These are phyloP conservation scores for Carcina quercana DNA, from an alignment of 2,888 invertebrate genomes.

Conservation along the genomic window DNA sequence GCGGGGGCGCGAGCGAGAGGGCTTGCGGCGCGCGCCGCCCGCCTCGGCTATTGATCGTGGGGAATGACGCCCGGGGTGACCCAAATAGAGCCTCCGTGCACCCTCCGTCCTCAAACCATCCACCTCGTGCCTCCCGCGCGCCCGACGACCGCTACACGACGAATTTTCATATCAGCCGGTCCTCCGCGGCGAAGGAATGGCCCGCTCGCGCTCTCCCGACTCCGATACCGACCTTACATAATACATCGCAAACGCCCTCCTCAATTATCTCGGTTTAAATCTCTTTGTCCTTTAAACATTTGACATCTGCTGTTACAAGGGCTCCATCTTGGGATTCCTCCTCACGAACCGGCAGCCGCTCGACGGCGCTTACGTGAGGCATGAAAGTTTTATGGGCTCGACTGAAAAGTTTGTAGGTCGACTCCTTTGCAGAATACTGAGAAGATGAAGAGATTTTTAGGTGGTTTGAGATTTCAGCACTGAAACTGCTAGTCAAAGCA, in stretches of 20 bases:
- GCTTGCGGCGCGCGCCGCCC: constrained; percentile 61
- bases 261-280: constrained; percentile 37
- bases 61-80: constrained; percentile 73
- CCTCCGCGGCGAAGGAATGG: constrained; percentile 57
- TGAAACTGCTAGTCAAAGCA: no score
- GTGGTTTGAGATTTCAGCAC: no score
- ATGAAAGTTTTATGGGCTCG: constrained; percentile 19
- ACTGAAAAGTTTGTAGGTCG: constrained; percentile 21
- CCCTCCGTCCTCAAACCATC: constrained; percentile 43
- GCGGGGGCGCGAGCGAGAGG: constrained; percentile 39
- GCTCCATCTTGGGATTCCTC: constrained; percentile 5
- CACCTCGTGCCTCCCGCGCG: constrained; percentile 28
- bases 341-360: background rate
- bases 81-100: constrained; percentile 70
- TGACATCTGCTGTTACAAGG: constrained; percentile 17
- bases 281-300: constrained; percentile 31
- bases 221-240: constrained; percentile 47
- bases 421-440: constrained; percentile 12
- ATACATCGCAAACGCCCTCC: constrained; percentile 39
- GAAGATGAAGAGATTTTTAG: no score
- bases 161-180: constrained; percentile 71
- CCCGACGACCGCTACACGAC: constrained; percentile 53
- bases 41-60: constrained; percentile 64
- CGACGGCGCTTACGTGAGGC: constrained; percentile 4
- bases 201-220: constrained; percentile 39